Evolutionary conservation across 1,140 invertebrate genomes (phyloP).

Genomic region (Forficula auricularia): DNA sequence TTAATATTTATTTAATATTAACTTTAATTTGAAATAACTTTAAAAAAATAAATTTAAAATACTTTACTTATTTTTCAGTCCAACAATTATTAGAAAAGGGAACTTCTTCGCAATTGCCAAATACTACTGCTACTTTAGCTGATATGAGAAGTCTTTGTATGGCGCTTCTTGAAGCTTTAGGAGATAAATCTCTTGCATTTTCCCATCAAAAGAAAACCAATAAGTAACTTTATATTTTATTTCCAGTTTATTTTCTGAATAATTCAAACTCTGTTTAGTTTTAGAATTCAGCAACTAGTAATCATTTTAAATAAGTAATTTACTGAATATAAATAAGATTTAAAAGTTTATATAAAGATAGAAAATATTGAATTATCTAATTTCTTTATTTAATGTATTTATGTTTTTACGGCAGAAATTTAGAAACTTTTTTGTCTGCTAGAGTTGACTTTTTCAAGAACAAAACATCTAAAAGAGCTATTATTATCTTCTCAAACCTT

Average conservation of each 20-base stretch:
- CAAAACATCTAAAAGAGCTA: too few species aligned
- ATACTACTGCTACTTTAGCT: conserved; percentile 47
- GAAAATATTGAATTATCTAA: neutral
- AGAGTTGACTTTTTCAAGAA: too few species aligned
- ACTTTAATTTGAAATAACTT: neutral
- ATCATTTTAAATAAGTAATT: too few species aligned
- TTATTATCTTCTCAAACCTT: too few species aligned
- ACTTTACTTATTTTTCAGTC: conserved; percentile 28
- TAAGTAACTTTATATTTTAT: conserved; percentile 33
- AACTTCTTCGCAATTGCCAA: conserved; percentile 39
- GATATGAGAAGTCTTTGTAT: conserved; percentile 59
- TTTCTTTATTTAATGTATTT: neutral
- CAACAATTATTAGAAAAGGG: conserved; percentile 44
- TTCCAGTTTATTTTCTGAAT: neutral
- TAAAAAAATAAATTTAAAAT: neutral
- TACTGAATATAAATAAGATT: neutral
- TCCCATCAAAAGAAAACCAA: conserved; percentile 71
- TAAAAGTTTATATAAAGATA: neutral
- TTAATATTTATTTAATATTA: neutral
- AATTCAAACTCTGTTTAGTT: conserved; percentile 3
- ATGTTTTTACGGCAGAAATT: conserved; percentile 7
- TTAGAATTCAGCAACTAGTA: too few species aligned
- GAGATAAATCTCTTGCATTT: conserved; percentile 65
- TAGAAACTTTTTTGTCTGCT: too few species aligned
- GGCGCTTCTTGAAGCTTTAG: conserved; percentile 60